Conservation (phyloP, 2,797 vertebrate genomes). For the Sebastes itinus region DNA sequence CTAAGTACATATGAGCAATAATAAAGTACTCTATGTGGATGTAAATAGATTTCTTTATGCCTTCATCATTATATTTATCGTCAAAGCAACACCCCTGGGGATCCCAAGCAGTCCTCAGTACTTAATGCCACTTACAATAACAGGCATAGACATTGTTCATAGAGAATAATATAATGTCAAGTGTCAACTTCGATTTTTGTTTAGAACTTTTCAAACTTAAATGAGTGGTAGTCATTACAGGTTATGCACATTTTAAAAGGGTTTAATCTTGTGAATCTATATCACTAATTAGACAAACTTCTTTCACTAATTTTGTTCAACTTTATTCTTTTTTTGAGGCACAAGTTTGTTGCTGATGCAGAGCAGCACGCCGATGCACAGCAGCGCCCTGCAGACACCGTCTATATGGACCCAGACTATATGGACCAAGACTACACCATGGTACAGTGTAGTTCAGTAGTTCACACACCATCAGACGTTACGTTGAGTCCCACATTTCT, state of each 20-base stretch:
- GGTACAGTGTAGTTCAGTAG: slow-evolving; percentile 63
- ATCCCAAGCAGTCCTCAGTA: neutral
- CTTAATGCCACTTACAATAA: neutral
- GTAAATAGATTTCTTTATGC: neutral
- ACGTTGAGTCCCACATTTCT: neutral
- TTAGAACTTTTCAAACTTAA: neutral
- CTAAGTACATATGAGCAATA: neutral
- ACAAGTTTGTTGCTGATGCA: slow-evolving; percentile 70
- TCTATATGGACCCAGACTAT: slow-evolving; percentile 75
- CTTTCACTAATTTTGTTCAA: neutral
- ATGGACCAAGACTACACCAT: slow-evolving; percentile 71
- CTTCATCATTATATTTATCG: neutral
- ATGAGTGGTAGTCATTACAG: neutral
- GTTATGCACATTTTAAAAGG: neutral
- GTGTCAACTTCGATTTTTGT: neutral
- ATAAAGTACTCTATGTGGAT: neutral
- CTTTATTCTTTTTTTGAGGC: slow-evolving; percentile 59
- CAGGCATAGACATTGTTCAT: neutral
- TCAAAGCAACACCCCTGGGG: neutral
- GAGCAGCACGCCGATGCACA: slow-evolving; percentile 8
- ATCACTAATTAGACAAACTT: neutral
- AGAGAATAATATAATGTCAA: neutral
- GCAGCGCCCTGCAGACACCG: slow-evolving; percentile 34
- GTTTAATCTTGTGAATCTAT: neutral
- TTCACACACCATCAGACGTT: neutral